Evolutionary conservation across 2,888 invertebrate species (phyloP).

Genomic region (Agriopis aurantiaria): DNA sequence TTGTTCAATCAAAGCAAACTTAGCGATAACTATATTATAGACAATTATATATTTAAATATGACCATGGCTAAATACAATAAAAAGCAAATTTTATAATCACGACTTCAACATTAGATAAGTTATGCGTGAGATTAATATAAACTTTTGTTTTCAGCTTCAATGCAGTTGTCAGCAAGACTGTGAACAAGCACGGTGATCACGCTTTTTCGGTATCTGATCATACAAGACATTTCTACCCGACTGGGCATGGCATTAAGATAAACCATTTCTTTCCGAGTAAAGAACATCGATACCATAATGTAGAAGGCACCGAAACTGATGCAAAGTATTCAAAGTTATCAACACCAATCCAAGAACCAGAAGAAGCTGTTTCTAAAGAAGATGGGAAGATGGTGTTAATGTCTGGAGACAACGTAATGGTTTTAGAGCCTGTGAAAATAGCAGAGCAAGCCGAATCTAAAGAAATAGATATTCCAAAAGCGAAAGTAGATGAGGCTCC

Average conservation of each 20-base stretch:
- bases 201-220: conserved; percentile 70
- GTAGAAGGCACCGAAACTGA: conserved; percentile 41
- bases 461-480: conserved; percentile 46
- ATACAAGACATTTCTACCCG: conserved; percentile 71
- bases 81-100: conserved; percentile 31
- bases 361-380: conserved; percentile 46
- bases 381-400: conserved; percentile 48
- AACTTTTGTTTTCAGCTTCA: conserved; percentile 75
- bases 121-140: conserved; percentile 23
- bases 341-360: conserved; percentile 59
- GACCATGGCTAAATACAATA: conserved; percentile 37
- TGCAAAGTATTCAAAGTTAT: conserved; percentile 46
- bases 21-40: conserved; percentile 20
- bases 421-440: conserved; percentile 50
- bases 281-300: conserved; percentile 53
- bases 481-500: conserved; percentile 44
- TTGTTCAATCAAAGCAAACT: conserved; percentile 36
- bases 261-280: conserved; percentile 75
- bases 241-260: conserved; percentile 72
- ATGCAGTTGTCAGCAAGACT: conserved; percentile 85
- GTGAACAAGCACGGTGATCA: conserved; percentile 74
- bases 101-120: conserved; percentile 12
- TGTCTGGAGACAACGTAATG: conserved; percentile 51
- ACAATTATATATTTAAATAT: conserved; percentile 37
- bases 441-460: conserved; percentile 35